These are phyloP conservation scores for Thera obeliscata DNA, from an alignment of 2,888 invertebrate genomes.

Conservation along the genomic window DNA sequence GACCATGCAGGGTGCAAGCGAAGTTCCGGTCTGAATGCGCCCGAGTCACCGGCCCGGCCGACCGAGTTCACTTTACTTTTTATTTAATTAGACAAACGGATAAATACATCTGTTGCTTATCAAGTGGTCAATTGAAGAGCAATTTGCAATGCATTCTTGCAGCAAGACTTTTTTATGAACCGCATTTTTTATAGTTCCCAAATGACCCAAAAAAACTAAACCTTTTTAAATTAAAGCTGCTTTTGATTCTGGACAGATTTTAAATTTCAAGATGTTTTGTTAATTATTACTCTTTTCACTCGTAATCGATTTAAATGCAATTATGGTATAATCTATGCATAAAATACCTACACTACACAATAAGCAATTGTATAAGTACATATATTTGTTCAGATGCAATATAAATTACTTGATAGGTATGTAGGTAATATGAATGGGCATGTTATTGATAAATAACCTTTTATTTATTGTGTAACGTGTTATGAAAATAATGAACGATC, in stretches of 20 bases:
- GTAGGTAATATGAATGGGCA: conserved; percentile 2
- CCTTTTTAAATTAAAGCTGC: neutral
- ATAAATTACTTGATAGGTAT: neutral
- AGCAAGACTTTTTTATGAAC: neutral
- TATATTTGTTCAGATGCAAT: conserved; percentile 13
- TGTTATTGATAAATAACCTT: conserved; percentile 3
- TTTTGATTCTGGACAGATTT: neutral
- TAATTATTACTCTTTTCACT: neutral
- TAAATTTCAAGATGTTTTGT: conserved; percentile 1
- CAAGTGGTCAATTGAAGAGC: conserved; percentile 11
- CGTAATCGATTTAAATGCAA: neutral
- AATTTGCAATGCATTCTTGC: conserved; percentile 8
- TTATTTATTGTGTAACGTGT: neutral
- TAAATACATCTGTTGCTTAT: conserved; percentile 22
- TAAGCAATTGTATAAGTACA: neutral
- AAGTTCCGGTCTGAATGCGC: conserved; percentile 64
- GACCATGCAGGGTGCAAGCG: conserved; percentile 54
- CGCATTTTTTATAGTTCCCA: neutral
- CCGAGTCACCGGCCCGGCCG: conserved; percentile 49
- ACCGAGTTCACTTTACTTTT: conserved; percentile 31
- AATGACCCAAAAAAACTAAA: neutral
- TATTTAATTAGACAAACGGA: conserved; percentile 25
- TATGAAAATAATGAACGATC: conserved; percentile 10
- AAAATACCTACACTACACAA: neutral
- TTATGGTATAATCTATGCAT: neutral